Evolutionary conservation across 1,140 invertebrate genomes (phyloP).

Genomic region (Lanistes nyassanus): DNA sequence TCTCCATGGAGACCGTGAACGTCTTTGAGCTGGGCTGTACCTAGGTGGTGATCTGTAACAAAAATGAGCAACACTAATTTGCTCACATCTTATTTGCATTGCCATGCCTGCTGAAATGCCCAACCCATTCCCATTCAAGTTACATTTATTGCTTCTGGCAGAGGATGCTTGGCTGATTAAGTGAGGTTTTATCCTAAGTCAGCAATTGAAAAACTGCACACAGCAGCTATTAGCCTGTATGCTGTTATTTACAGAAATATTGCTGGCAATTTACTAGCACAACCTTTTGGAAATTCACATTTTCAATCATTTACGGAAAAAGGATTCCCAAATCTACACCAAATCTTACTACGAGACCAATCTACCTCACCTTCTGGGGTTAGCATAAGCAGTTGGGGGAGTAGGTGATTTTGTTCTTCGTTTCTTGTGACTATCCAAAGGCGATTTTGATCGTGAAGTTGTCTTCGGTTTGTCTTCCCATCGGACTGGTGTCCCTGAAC

Average conservation of each 20-base stretch:
- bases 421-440: constrained; percentile 17
- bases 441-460: constrained; percentile 34
- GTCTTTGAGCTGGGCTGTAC: constrained; percentile 15
- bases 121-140: too few relatives aligned
- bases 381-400: constrained; percentile 53
- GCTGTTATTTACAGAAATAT: too few relatives aligned
- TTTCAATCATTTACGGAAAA: background rate
- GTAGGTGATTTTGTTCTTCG: constrained; percentile 41
- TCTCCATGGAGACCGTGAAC: constrained; percentile 36
- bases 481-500: constrained; percentile 25
- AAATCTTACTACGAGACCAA: too few relatives aligned
- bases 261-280: background rate
- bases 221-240: too few relatives aligned
- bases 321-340: too few relatives aligned
- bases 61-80: too few relatives aligned
- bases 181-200: too few relatives aligned
- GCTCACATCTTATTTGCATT: too few relatives aligned
- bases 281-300: background rate
- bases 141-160: too few relatives aligned
- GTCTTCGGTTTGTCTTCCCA: constrained; percentile 19
- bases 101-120: too few relatives aligned
- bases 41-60: constrained; percentile 24
- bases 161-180: too few relatives aligned
- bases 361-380: constrained; percentile 51
- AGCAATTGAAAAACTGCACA: too few relatives aligned